These are phyloP conservation scores for Mesorhabditis spiculigera DNA, from an alignment of 2,888 invertebrate genomes.

Conservation along the genomic window DNA sequence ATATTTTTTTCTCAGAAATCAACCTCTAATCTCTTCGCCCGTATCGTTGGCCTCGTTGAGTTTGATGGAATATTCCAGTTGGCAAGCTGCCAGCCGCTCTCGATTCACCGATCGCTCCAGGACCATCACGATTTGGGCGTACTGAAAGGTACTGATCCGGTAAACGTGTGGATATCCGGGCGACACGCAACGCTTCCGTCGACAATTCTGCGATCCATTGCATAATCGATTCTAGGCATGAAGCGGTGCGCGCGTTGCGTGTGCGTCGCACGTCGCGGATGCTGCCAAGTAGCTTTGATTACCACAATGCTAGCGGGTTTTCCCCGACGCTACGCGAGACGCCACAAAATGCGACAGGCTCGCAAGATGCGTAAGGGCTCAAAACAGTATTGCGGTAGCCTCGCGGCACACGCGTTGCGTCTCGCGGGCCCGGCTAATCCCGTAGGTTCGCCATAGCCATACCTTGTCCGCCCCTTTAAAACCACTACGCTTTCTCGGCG, in stretches of 20 bases:
- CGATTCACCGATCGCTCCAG: conserved; percentile 88
- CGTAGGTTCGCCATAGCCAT: not conserved
- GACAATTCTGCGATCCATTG: too few relatives aligned
- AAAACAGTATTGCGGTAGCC: too few relatives aligned
- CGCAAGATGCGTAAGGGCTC: too few relatives aligned
- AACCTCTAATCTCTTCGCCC: conserved; percentile 9
- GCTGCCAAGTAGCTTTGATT: too few relatives aligned
- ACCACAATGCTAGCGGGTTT: too few relatives aligned
- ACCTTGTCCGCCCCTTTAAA: not conserved
- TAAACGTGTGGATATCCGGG: too few relatives aligned
- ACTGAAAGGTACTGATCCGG: conserved; percentile 65
- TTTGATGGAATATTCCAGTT: conserved; percentile 86
- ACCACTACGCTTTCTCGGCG: not conserved
- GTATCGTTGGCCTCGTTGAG: not conserved
- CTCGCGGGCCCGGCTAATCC: not conserved
- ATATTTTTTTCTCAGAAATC: not conserved
- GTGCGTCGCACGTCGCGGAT: too few relatives aligned
- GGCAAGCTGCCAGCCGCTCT: conserved; percentile 81
- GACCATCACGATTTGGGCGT: conserved; percentile 97
- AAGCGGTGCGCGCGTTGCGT: too few relatives aligned
- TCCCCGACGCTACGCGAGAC: too few relatives aligned
- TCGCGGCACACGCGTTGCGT: not conserved
- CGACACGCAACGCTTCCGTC: too few relatives aligned
- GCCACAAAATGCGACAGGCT: too few relatives aligned
- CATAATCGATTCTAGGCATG: too few relatives aligned